Conservation (phyloP, 1,140 invertebrate genomes). For the Penaeus chinensis region DNA sequence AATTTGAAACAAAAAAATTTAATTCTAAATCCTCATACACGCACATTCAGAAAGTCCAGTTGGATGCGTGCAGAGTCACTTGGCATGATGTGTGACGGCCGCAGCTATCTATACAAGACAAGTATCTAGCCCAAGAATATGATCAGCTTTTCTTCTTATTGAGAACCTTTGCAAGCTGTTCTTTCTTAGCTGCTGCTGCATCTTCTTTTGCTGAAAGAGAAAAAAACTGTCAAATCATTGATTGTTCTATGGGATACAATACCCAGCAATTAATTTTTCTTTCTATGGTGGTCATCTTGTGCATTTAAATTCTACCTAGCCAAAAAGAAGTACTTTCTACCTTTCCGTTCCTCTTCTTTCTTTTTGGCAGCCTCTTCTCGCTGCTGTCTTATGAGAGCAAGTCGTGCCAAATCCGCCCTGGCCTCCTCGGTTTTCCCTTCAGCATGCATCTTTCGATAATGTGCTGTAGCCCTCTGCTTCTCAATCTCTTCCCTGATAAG, state of each 20-base stretch:
- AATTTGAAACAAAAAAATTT: too few relatives aligned
- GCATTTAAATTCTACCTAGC: background rate
- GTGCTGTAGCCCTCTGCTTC: conserved; percentile 85
- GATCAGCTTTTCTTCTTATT: conserved; percentile 68
- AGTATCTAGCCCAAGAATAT: background rate
- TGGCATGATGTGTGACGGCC: too few relatives aligned
- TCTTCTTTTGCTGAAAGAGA: conserved; percentile 71
- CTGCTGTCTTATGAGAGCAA: conserved; percentile 80
- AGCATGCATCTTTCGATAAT: conserved; percentile 92
- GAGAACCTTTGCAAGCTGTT: conserved; percentile 73
- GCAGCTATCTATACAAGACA: too few relatives aligned
- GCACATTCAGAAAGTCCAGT: too few relatives aligned
- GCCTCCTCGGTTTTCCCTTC: conserved; percentile 96
- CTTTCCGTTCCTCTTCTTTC: conserved; percentile 86
- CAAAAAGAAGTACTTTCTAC: conserved; percentile 68
- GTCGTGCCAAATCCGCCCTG: conserved; percentile 88
- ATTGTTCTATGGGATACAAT: background rate
- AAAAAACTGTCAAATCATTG: conserved; percentile 35
- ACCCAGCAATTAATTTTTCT: background rate
- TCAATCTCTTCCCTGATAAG: conserved; percentile 88
- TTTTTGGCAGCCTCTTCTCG: conserved; percentile 92
- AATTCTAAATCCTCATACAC: too few relatives aligned
- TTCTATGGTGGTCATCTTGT: background rate
- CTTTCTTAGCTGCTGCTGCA: conserved; percentile 71
- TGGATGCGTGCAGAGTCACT: too few relatives aligned